phyloP scores from a whole-genome alignment of 2,113 vertebrate genomes.

The Felis catus region DNA sequence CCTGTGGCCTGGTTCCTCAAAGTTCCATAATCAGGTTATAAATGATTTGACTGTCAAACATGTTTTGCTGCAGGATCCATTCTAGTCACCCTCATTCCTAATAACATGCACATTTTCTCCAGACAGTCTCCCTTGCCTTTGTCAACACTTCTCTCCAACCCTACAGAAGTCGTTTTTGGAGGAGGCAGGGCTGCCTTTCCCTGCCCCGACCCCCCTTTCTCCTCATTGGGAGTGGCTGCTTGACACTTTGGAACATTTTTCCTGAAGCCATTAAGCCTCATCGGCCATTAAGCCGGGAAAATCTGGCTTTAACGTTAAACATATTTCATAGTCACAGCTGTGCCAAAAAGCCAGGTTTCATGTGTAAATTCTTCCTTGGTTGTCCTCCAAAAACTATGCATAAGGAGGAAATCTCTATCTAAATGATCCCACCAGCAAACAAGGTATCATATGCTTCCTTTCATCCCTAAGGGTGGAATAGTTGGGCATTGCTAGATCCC shows the following conservation, averaged over 20 bases:
- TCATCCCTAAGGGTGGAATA: background rate
- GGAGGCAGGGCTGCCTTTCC: background rate
- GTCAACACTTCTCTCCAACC: background rate
- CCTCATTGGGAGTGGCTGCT: background rate
- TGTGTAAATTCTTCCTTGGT: slow-evolving; percentile 59
- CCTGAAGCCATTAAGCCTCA: slow-evolving; percentile 53
- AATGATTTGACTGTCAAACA: background rate
- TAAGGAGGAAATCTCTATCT: slow-evolving; percentile 35
- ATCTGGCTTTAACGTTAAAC: slow-evolving; percentile 51
- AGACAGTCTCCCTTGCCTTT: background rate
- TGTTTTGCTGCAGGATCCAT: background rate
- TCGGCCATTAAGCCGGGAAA: slow-evolving; percentile 50
- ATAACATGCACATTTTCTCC: background rate
- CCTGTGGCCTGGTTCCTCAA: background rate
- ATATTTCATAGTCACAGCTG: background rate
- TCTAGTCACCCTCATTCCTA: background rate
- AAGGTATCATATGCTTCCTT: slow-evolving; percentile 22
- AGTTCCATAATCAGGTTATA: background rate
- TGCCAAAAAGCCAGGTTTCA: slow-evolving; percentile 36
- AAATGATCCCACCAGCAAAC: slow-evolving; percentile 38
- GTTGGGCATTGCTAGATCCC: slow-evolving; percentile 32
- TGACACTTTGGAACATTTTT: slow-evolving; percentile 19
- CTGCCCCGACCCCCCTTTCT: background rate
- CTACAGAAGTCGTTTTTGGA: background rate
- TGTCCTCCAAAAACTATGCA: slow-evolving; percentile 45